phyloP scores from a whole-genome alignment of 2,797 vertebrate genomes.

The Chiloscyllium punctatum region DNA sequence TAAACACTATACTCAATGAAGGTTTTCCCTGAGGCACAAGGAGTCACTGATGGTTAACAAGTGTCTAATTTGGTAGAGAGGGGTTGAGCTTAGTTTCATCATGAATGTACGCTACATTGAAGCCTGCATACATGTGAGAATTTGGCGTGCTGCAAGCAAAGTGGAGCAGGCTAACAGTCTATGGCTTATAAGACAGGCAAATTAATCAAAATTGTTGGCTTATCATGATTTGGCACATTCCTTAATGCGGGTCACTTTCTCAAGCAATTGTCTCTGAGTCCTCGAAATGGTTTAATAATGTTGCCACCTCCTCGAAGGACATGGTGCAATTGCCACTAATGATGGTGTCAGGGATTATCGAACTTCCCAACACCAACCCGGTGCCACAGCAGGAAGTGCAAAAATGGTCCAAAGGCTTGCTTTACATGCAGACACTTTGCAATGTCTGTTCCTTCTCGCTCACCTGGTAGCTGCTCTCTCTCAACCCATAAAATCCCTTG shows the following conservation, averaged over 20 bases:
- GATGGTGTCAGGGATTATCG: not conserved
- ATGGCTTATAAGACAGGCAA: not conserved
- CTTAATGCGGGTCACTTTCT: not conserved
- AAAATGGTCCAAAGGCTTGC: too few species aligned
- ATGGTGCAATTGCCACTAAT: not conserved
- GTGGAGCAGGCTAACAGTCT: not conserved
- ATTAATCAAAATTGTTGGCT: not conserved
- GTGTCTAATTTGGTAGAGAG: not conserved
- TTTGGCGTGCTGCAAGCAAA: not conserved
- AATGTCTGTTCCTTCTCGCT: not conserved
- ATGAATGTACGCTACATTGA: not conserved
- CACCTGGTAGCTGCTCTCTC: not conserved
- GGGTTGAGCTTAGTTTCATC: not conserved
- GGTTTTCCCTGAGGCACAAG: too few species aligned
- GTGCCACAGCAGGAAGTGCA: too few species aligned
- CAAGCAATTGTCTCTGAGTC: not conserved
- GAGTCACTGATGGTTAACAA: not conserved
- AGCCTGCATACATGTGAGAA: not conserved
- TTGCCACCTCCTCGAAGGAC: not conserved
- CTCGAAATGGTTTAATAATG: not conserved
- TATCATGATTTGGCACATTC: not conserved
- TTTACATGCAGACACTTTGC: not conserved
- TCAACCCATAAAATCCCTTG: not conserved
- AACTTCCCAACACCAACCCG: not conserved
- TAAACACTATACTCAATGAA: not conserved